Percentiles rank a stretch among this genome's conserved stretches.
phyloP scores from a whole-genome alignment of 2,888 invertebrate species.

The Anthrax anthrax region DNA sequence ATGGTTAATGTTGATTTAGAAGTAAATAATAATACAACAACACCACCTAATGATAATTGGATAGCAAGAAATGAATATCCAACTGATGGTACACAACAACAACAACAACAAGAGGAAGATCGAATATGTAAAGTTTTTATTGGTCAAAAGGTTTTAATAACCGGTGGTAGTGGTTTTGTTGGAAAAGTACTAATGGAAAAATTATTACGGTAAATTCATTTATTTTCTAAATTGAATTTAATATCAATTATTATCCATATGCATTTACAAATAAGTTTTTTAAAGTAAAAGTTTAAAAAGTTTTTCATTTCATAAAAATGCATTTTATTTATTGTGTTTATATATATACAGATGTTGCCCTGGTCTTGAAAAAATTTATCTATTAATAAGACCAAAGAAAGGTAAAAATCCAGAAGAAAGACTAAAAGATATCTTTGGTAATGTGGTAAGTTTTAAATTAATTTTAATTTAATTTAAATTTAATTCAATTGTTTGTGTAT shows the following conservation, averaged over 20 bases:
- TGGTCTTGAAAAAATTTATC: constrained; percentile 53
- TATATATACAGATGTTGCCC: constrained; percentile 42
- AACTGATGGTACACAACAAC: not conserved
- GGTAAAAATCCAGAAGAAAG: constrained; percentile 58
- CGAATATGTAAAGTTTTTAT: constrained; percentile 8
- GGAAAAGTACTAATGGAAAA: not conserved
- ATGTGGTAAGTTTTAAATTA: constrained; percentile 43
- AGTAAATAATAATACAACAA: not conserved
- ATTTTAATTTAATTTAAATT: not conserved
- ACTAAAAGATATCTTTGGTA: constrained; percentile 57
- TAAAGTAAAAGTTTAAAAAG: no score
- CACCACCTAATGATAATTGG: not conserved
- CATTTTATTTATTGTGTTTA: not conserved
- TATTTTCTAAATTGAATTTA: no score
- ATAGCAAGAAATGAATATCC: not conserved
- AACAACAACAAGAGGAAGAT: constrained; percentile 11
- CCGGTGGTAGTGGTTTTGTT: constrained; percentile 3
- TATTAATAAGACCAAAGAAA: constrained; percentile 64
- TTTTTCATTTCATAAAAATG: no score
- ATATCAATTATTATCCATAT: no score
- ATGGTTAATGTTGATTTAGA: not conserved
- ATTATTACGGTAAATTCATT: not conserved
- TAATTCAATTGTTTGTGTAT: no score
- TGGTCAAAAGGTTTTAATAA: constrained; percentile 8
- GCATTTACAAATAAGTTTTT: no score